phyloP scores from a whole-genome alignment of 2,888 invertebrate genomes.

The Pandemis corylana region DNA sequence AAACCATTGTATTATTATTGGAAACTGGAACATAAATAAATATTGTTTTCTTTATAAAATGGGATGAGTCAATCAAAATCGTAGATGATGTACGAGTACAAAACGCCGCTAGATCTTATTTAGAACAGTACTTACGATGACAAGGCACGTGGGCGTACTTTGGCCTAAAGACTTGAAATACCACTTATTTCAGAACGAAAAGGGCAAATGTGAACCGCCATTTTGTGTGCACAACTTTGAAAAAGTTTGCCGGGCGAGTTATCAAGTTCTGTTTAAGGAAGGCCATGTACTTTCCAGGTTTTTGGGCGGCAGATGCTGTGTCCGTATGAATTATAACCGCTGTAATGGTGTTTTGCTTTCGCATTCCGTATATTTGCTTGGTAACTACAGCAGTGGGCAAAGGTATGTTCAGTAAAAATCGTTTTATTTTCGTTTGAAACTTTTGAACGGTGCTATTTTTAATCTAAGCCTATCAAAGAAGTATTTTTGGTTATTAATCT shows the following conservation, averaged over 20 bases:
- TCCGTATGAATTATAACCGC: conserved; percentile 3
- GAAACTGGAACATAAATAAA: background rate
- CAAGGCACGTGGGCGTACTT: background rate
- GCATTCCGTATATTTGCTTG: background rate
- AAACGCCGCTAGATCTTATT: background rate
- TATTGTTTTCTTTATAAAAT: background rate
- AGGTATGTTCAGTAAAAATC: too few relatives aligned
- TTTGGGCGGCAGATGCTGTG: background rate
- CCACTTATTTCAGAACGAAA: background rate
- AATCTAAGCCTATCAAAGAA: too few relatives aligned
- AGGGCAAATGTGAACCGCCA: conserved; percentile 2
- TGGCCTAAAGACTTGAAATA: conserved; percentile 1
- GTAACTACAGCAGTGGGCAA: too few relatives aligned
- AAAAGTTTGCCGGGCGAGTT: conserved; percentile 6
- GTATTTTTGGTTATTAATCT: too few relatives aligned
- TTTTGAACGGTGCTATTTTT: too few relatives aligned
- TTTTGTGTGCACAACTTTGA: background rate
- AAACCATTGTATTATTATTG: background rate
- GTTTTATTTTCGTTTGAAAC: too few relatives aligned
- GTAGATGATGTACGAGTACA: background rate
- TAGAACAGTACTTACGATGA: background rate
- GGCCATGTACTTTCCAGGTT: background rate
- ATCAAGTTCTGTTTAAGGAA: conserved; percentile 4
- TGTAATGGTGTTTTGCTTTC: background rate
- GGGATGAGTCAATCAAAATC: background rate